Evolutionary conservation across 2,797 vertebrate genomes (phyloP).

Genomic region (Steatocranus sp.): DNA sequence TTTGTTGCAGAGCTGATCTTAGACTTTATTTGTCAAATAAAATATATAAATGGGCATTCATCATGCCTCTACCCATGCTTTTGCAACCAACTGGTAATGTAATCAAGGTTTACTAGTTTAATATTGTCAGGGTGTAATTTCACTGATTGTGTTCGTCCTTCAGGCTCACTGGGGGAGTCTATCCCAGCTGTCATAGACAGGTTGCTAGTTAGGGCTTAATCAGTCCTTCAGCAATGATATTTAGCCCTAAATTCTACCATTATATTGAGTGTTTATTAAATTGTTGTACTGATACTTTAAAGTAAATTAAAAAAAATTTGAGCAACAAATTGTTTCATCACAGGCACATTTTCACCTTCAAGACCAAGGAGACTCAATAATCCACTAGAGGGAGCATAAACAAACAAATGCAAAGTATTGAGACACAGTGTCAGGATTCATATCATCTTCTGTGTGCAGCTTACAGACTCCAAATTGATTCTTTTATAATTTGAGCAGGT

Average conservation of each 20-base stretch:
- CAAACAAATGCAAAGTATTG: slow-evolving; percentile 2
- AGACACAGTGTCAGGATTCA: neutral
- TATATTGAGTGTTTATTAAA: neutral
- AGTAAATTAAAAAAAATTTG: neutral
- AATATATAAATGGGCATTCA: neutral
- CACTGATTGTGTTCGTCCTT: neutral
- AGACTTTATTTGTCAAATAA: neutral
- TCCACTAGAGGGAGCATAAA: slow-evolving; percentile 39
- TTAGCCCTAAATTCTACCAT: neutral
- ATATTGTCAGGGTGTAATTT: neutral
- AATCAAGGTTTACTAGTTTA: neutral
- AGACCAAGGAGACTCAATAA: neutral
- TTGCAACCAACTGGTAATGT: neutral
- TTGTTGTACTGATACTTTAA: neutral
- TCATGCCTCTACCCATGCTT: neutral
- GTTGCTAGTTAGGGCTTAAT: neutral
- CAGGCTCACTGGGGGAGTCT: accelerated
- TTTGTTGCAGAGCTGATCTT: neutral
- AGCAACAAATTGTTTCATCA: neutral
- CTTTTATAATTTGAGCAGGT: neutral
- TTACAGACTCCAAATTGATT: neutral
- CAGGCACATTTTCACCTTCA: neutral
- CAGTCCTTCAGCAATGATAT: neutral
- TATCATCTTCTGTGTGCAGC: neutral
- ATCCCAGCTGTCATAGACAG: neutral